Conservation (phyloP, 2,888 invertebrate species). For the Acronicta psi region DNA sequence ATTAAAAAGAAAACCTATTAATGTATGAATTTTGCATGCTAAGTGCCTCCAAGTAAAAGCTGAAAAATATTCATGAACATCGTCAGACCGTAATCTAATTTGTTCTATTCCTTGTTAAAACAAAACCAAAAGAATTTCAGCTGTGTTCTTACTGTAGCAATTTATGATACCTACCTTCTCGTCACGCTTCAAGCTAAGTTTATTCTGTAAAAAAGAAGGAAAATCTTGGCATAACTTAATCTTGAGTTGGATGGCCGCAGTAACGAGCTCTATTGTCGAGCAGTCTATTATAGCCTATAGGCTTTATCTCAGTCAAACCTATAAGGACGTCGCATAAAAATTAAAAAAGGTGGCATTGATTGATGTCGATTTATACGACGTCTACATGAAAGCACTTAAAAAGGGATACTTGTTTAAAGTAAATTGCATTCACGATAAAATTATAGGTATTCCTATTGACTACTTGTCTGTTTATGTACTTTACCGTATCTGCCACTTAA, state of each 20-base stretch:
- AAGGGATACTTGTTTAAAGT: conserved; percentile 5
- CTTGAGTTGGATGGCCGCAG: conserved; percentile 45
- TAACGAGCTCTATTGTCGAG: conserved; percentile 72
- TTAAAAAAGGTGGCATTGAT: conserved; percentile 56
- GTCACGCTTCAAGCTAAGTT: conserved; percentile 55
- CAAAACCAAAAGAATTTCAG: conserved; percentile 42
- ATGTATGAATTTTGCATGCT: no score
- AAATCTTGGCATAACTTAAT: conserved; percentile 60
- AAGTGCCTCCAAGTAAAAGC: no score
- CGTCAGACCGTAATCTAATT: conserved; percentile 37
- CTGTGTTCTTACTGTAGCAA: conserved; percentile 43
- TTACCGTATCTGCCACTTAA: conserved; percentile 4
- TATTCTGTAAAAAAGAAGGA: conserved; percentile 51
- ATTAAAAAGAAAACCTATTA: no score
- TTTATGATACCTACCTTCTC: conserved; percentile 53
- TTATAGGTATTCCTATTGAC: not conserved
- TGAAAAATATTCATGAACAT: conserved; percentile 16
- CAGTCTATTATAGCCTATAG: conserved; percentile 41
- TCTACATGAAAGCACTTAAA: conserved; percentile 28
- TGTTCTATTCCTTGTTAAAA: conserved; percentile 37
- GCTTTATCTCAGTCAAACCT: conserved; percentile 36
- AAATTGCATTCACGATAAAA: conserved; percentile 2
- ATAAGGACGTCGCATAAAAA: conserved; percentile 48
- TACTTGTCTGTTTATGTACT: conserved; percentile 5
- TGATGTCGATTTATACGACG: conserved; percentile 42